phyloP scores from a whole-genome alignment of 2,888 invertebrate genomes.

The Nomada hirtipes region DNA sequence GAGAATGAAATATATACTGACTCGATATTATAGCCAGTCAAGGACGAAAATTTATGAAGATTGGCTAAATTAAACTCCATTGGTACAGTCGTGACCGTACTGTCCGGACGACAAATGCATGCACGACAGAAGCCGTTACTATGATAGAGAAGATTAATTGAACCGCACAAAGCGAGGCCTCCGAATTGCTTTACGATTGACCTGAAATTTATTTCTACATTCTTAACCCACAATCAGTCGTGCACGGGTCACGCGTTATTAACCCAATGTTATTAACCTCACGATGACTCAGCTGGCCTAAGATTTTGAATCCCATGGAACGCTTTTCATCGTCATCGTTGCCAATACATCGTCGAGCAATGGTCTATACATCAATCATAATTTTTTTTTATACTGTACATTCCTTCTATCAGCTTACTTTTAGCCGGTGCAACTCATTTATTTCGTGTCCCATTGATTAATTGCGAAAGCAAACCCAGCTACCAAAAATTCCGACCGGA shows the following conservation, averaged over 20 bases:
- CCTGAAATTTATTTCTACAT: conserved; percentile 50
- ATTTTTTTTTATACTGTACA: no score
- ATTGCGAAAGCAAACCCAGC: no score
- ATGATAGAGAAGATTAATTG: conserved; percentile 51
- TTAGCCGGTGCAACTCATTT: no score
- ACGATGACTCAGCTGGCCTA: conserved; percentile 8
- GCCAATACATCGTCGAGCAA: conserved; percentile 6
- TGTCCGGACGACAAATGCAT: conserved; percentile 38
- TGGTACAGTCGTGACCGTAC: conserved; percentile 45
- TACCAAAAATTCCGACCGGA: no score
- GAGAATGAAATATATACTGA: not conserved
- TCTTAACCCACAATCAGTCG: conserved; percentile 28
- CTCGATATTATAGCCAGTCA: conserved; percentile 33
- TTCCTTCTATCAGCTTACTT: no score
- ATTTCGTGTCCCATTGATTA: no score
- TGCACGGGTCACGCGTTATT: conserved; percentile 27
- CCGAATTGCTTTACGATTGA: conserved; percentile 50
- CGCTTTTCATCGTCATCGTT: conserved; percentile 13
- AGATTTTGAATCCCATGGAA: conserved; percentile 27
- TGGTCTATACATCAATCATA: not conserved
- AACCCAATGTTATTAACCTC: conserved; percentile 34
- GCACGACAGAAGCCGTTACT: conserved; percentile 37
- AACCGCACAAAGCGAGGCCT: conserved; percentile 26
- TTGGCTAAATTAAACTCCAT: conserved; percentile 66
- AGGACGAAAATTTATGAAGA: conserved; percentile 58